These are phyloP conservation scores for Melanostigma gelatinosum DNA, from an alignment of 2,113 vertebrate species.

Conservation along the genomic window DNA sequence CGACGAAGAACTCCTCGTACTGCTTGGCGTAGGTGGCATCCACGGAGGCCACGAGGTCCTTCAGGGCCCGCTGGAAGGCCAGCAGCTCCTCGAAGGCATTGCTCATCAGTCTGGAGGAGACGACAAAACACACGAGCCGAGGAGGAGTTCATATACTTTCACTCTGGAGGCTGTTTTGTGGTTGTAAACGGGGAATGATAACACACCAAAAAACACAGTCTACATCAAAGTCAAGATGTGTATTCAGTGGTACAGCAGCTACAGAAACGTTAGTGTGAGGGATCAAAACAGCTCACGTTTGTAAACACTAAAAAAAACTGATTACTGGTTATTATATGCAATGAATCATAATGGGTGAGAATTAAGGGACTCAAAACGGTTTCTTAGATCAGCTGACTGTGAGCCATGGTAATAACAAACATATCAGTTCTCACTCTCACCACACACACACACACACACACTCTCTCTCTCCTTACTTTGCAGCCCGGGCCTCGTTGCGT, in stretches of 20 bases:
- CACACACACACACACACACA: not conserved
- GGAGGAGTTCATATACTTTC: not conserved
- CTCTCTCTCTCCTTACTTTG: slow-evolving; percentile 79
- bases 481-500: slow-evolving; percentile 91
- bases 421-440: too few relatives aligned
- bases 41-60: slow-evolving; percentile 91
- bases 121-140: not conserved
- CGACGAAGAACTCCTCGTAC: slow-evolving; percentile 95
- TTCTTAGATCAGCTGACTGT: not conserved
- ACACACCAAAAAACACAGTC: not conserved
- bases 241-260: not conserved
- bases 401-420: too few relatives aligned
- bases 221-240: not conserved
- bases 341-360: not conserved
- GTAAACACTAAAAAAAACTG: not conserved
- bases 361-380: not conserved
- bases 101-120: slow-evolving; percentile 86
- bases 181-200: not conserved
- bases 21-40: slow-evolving; percentile 97
- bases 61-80: slow-evolving; percentile 93
- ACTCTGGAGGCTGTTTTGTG: too few relatives aligned
- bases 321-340: not conserved
- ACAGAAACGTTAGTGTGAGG: not conserved
- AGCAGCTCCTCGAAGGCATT: slow-evolving; percentile 92
- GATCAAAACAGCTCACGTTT: too few relatives aligned